phyloP scores from a whole-genome alignment of 2,797 vertebrate species.

The Notoglanidium macrostoma region DNA sequence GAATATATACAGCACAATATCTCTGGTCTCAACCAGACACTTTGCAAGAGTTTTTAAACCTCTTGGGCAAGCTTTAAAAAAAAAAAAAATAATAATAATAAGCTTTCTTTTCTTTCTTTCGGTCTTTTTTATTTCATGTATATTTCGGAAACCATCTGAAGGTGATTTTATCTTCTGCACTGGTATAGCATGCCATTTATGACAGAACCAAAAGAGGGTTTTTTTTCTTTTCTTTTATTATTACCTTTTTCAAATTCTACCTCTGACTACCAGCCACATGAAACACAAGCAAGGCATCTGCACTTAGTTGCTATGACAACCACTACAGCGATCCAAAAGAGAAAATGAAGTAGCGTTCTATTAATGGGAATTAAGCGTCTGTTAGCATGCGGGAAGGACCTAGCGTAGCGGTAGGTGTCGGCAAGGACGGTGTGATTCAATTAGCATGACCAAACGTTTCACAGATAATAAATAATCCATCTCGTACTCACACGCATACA shows the following conservation, averaged over 20 bases:
- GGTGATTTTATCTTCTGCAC: neutral
- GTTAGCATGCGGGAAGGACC: constrained; percentile 30
- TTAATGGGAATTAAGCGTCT: constrained; percentile 42
- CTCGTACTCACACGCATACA: neutral
- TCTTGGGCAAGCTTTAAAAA: too few relatives aligned
- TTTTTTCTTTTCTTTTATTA: neutral
- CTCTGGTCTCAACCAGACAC: too few relatives aligned
- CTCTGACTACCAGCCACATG: neutral
- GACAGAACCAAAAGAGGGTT: neutral
- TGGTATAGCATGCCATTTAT: neutral
- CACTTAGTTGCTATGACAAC: constrained; percentile 57
- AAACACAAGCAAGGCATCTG: constrained; percentile 19
- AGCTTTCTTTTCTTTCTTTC: too few relatives aligned
- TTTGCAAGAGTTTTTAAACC: too few relatives aligned
- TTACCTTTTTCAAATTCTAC: neutral
- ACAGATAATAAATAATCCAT: neutral
- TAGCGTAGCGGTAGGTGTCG: neutral
- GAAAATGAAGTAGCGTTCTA: constrained; percentile 25
- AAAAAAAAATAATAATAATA: too few relatives aligned
- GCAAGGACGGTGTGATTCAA: neutral
- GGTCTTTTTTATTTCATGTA: neutral
- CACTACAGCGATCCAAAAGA: constrained; percentile 11
- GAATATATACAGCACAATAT: neutral
- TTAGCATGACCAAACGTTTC: neutral
- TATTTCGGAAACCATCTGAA: neutral